phyloP scores from a whole-genome alignment of 2,113 vertebrate species.

The Bos javanicus region DNA sequence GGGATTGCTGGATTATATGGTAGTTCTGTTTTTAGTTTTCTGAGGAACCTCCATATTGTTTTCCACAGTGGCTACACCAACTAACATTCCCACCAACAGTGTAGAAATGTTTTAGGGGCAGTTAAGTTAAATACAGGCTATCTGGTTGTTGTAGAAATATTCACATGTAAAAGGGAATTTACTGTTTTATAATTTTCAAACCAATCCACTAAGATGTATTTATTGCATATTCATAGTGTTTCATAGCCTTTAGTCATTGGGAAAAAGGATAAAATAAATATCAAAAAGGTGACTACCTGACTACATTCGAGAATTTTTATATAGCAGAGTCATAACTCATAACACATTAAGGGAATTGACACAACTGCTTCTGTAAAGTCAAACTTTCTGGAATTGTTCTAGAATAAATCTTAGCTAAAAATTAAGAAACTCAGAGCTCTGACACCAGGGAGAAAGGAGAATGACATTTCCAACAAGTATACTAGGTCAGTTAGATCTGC shows the following conservation, averaged over 20 bases:
- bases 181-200: background rate
- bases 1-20: background rate
- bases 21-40: background rate
- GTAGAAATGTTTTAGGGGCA: background rate
- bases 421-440: background rate
- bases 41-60: background rate
- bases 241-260: background rate
- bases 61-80: background rate
- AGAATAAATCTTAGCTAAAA: background rate
- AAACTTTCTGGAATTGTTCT: background rate
- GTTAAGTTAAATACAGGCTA: background rate
- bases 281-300: background rate
- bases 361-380: background rate
- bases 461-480: background rate
- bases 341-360: background rate
- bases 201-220: background rate
- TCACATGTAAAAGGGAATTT: background rate
- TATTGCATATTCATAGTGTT: background rate
- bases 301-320: background rate
- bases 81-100: background rate
- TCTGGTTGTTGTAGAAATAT: background rate
- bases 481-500: background rate
- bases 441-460: background rate
- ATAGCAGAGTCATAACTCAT: background rate
- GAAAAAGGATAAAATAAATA: background rate